Conservation (phyloP, 2,113 vertebrate genomes). For the Corythornis madagascariensis region DNA sequence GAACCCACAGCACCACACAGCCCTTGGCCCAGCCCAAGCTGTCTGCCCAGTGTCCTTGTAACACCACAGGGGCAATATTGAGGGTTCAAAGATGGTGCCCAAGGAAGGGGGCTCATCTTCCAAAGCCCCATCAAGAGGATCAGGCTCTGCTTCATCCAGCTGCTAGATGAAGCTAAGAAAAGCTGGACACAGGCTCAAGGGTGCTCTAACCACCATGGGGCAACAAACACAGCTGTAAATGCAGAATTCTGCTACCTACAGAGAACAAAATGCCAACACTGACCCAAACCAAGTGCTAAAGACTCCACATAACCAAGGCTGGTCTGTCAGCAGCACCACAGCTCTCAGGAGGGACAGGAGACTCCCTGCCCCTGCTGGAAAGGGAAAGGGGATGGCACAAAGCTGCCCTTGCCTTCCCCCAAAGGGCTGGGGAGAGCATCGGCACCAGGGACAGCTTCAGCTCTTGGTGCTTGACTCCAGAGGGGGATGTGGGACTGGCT, state of each 20-base stretch:
- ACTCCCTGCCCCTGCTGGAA: background rate
- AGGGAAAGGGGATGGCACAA: background rate
- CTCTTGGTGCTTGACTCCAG: background rate
- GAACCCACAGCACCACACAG: background rate
- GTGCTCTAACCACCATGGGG: background rate
- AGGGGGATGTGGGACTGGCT: background rate
- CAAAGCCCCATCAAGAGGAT: background rate
- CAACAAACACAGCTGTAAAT: background rate
- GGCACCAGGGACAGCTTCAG: background rate
- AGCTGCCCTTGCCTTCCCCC: background rate
- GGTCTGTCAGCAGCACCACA: background rate
- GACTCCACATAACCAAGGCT: background rate
- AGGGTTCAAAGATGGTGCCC: background rate
- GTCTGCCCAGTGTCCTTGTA: background rate
- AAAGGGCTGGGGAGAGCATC: background rate
- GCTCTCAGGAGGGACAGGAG: background rate
- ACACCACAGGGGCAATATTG: accelerated
- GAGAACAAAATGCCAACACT: background rate
- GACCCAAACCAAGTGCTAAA: background rate
- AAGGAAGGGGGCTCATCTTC: background rate
- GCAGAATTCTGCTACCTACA: background rate
- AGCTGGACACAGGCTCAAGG: background rate
- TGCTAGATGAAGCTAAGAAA: background rate
- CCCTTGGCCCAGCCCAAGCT: background rate
- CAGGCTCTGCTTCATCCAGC: background rate